phyloP scores from a whole-genome alignment of 2,797 vertebrate species.

The Pseudochaenichthys georgianus region DNA sequence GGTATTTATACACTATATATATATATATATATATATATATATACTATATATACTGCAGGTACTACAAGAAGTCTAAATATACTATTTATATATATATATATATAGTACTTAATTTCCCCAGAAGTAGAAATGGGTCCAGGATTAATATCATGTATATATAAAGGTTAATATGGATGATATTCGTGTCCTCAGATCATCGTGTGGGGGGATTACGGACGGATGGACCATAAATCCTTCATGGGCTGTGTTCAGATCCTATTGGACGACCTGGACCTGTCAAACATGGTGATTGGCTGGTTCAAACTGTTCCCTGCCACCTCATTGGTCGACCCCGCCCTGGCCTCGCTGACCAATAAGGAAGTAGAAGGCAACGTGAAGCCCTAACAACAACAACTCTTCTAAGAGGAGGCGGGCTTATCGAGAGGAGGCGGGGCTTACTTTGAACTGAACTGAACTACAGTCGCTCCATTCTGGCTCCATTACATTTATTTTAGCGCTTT shows the following conservation, averaged over 20 bases:
- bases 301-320: constrained; percentile 98
- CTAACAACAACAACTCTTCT: constrained; percentile 67
- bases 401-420: too few species aligned
- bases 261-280: constrained; percentile 96
- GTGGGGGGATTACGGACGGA: constrained; percentile 97
- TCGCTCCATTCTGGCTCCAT: too few species aligned
- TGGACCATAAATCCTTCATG: constrained; percentile 99
- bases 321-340: constrained; percentile 96
- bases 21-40: too few species aligned
- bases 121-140: too few species aligned
- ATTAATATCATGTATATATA: too few species aligned
- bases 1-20: constrained; percentile 36
- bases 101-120: too few species aligned
- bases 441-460: too few species aligned
- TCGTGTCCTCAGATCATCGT: constrained; percentile 91
- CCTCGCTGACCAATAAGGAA: constrained; percentile 95
- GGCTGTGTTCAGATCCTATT: constrained; percentile 97
- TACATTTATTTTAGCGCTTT: too few species aligned
- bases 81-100: too few species aligned
- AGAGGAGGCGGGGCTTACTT: too few species aligned
- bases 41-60: neutral
- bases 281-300: constrained; percentile 99
- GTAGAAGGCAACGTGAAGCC: constrained; percentile 88
- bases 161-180: too few species aligned
- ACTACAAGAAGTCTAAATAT: too few species aligned